Evolutionary conservation across 2,888 invertebrate species (phyloP), one percentile per base, ranked within the genome.

Genomic region (Helobdella robusta): DNA sequence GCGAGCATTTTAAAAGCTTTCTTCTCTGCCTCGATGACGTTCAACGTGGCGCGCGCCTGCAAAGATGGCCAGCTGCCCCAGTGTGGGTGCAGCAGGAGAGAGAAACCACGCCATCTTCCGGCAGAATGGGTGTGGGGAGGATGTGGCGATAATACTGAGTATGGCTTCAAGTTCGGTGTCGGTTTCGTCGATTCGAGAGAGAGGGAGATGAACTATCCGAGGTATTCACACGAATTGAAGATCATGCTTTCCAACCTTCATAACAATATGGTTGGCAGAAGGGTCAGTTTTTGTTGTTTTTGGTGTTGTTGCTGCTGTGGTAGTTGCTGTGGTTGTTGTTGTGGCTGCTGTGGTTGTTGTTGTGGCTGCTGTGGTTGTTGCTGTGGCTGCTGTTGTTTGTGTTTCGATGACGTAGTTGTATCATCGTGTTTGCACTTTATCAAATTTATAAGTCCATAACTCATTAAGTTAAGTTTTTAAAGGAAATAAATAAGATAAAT

Each of bases 51-150:
- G 28, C 83, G 94, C 52, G 87, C 91, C 2, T 95, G 95, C 76
- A 85, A 92, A 63, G 92, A 93, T 76, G 94, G 94, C 0, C 86
- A 89, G 68, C 83, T 94, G 65, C 84, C 88, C 3, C 89, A 89
- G 63, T 95, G 94, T 76, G 87, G 89, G 66, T 95, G 95, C 78
- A 89, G 90, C 61, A 83, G 87, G 25, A 87, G 89, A 59, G 82
- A 85, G 2, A 82, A 93, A 59, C 94, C 94, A 5, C 84, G 85
- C 72, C 87, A 89, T 76, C 83, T 94, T 65, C 87, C 89, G 73
- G 84, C 85, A 64, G 92, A 94, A 76, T 95, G 93, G 93, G 87
- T 90, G 58, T 97, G 97, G 97, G 94, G 93, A 35, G 97, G 95
- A 30, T 97, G 94, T 75, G 95, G 94, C 0, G 94, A 95, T 79